Base-by-base conservation (phyloP, 2,888 invertebrate genomes). In the Chironomus tentans region DNA sequence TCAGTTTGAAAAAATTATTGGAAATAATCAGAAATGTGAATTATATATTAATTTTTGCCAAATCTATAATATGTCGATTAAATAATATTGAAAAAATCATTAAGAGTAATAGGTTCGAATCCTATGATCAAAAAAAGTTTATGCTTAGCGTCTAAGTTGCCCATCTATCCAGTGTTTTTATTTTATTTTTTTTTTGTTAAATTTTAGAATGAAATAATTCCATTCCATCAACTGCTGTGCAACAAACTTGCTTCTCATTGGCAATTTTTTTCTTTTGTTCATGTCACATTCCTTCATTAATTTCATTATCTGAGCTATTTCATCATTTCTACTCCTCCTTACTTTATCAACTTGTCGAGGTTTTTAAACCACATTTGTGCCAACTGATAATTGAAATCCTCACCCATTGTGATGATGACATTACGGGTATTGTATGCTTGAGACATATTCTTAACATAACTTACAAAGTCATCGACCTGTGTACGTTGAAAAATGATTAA, bases 331-430 rank as follows among this genome's bases (percentile, higher is more conserved):
- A 50, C 13, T n/a, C 15, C 15, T 82, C 84, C 89, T 87, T 88
- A 93, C 90, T 88, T 86, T 79, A 97, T 95, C 13, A 98, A 85
- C 81, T 92, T 94, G 82, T 97, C 97, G 84, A 97, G 84, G 82
- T 96, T 96, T 78, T 87, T 88, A 84, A 88, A 97, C 91, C 94
- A 94, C 84, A 88, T 87, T 21, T 85, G 84, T 0, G 92, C 91
- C 78, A 88, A 87, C 82, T 92, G 91, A 82, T 93, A 97, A 79
- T 92, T 89, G 82, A 97, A 97, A 84, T 97, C 97, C 79, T 93
- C 92, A 0, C 97, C 97, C 95, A 96, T 96, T 0, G 96, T 93
- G 72, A 96, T 85, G 79, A 95, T 87, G n/a, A 95, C 85, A 81
- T 96, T 91, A 78, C 90, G 89, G 0, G 92, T 91, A 77, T 81